These are phyloP conservation scores for Oriolus oriolus DNA, from an alignment of 2,113 vertebrate genomes.

Conservation along the genomic window DNA sequence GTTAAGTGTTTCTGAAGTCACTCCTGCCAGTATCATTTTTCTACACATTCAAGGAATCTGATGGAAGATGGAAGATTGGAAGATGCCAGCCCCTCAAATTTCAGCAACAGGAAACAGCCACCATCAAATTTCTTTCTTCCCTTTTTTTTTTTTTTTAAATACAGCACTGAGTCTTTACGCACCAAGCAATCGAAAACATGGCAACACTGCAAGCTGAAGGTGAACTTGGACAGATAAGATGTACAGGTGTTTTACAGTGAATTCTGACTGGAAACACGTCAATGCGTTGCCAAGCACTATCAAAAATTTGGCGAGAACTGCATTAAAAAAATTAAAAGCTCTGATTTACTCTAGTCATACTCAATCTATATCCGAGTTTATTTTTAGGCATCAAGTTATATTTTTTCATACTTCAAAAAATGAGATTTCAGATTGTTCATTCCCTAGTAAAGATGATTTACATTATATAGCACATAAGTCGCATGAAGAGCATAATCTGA, in stretches of 20 bases:
- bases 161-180: neutral
- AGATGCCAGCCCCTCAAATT: neutral
- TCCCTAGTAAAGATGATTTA: neutral
- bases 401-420: neutral
- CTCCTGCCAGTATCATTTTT: neutral
- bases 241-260: neutral
- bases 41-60: neutral
- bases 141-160: neutral
- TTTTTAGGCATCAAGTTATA: neutral
- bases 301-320: neutral
- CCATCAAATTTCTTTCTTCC: neutral
- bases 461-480: neutral
- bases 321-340: neutral
- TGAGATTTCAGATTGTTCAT: neutral
- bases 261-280: neutral
- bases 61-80: neutral
- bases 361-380: neutral
- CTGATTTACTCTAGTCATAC: neutral
- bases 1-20: neutral
- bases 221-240: neutral
- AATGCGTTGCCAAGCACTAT: neutral
- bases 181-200: neutral
- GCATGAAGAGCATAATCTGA: neutral
- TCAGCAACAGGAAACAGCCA: neutral
- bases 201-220: neutral